phyloP scores from a whole-genome alignment of 2,888 invertebrate genomes.

The Xylota segnis region DNA sequence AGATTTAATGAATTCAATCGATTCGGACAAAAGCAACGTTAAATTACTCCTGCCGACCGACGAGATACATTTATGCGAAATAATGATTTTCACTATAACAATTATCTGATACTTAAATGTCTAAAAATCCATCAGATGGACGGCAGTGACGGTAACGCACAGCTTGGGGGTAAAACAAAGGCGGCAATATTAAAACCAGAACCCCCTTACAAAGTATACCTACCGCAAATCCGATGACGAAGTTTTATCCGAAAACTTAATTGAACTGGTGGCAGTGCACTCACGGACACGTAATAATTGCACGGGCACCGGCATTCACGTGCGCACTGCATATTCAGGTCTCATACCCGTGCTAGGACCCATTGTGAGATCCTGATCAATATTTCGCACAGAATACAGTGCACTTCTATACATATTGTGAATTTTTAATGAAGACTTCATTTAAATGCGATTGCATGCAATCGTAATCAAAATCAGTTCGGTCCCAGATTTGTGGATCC shows the following conservation, averaged over 20 bases:
- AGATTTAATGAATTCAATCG: constrained; percentile 65
- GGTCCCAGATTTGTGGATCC: constrained; percentile 68
- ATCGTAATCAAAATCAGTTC: constrained; percentile 72
- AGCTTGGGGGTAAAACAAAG: constrained; percentile 33
- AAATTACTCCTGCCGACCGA: constrained; percentile 42
- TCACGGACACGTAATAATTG: constrained; percentile 72
- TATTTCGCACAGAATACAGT: constrained; percentile 68
- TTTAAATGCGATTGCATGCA: constrained; percentile 75
- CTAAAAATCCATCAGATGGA: constrained; percentile 50
- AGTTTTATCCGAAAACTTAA: constrained; percentile 62
- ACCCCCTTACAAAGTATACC: constrained; percentile 36
- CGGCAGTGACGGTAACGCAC: not conserved
- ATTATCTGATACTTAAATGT: constrained; percentile 65
- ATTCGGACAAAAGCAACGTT: constrained; percentile 45
- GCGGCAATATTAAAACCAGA: constrained; percentile 37
- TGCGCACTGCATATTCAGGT: constrained; percentile 39
- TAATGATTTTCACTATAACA: constrained; percentile 61
- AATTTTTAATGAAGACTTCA: constrained; percentile 76
- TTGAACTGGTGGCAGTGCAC: constrained; percentile 65
- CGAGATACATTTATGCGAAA: constrained; percentile 32
- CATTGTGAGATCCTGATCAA: constrained; percentile 74
- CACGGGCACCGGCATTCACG: constrained; percentile 46
- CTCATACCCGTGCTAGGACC: constrained; percentile 16
- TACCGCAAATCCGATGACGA: constrained; percentile 48
- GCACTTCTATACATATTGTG: constrained; percentile 71